Evolutionary conservation across 2,888 invertebrate species (phyloP).

Genomic region (Zeuzera pyrina): DNA sequence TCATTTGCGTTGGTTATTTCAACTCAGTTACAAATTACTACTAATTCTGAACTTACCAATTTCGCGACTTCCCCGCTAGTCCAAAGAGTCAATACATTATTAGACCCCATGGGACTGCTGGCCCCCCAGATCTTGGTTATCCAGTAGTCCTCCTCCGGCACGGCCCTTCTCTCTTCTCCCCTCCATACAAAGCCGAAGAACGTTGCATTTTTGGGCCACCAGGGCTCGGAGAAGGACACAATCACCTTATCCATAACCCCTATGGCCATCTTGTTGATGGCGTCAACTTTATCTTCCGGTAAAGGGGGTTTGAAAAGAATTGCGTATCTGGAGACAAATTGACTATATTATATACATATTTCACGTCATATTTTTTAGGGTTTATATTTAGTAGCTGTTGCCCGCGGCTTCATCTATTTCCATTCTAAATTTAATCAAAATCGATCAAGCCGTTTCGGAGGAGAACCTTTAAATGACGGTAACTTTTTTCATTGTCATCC

Average conservation of each 20-base stretch:
- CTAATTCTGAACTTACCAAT: slow-evolving; percentile 11
- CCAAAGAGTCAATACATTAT: slow-evolving; percentile 27
- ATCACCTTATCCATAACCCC: slow-evolving; percentile 80
- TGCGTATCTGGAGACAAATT: slow-evolving; percentile 35
- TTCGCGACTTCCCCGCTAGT: slow-evolving; percentile 26
- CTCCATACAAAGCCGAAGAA: slow-evolving; percentile 52
- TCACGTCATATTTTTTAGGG: too few species aligned
- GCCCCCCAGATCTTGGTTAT: slow-evolving; percentile 23
- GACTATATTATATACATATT: not conserved
- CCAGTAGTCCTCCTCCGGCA: slow-evolving; percentile 22
- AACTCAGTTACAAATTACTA: too few species aligned
- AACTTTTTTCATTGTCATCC: too few species aligned
- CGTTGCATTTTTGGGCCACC: slow-evolving; percentile 71
- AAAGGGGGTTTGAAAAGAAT: slow-evolving; percentile 71
- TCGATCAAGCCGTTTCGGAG: too few species aligned
- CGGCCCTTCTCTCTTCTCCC: slow-evolving; percentile 15
- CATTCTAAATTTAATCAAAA: too few species aligned
- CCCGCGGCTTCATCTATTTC: too few species aligned
- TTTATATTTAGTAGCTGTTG: too few species aligned
- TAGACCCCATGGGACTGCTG: slow-evolving; percentile 20
- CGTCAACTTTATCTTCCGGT: slow-evolving; percentile 62
- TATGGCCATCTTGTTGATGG: slow-evolving; percentile 73
- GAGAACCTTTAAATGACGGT: too few species aligned
- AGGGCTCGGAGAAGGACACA: slow-evolving; percentile 73
- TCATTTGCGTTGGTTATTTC: too few species aligned